A percentile compares a stretch with the other conserved stretches of the same genome.
These are phyloP conservation scores for Uloborus plumipes DNA, from an alignment of 2,888 invertebrate genomes.

Conservation along the genomic window DNA sequence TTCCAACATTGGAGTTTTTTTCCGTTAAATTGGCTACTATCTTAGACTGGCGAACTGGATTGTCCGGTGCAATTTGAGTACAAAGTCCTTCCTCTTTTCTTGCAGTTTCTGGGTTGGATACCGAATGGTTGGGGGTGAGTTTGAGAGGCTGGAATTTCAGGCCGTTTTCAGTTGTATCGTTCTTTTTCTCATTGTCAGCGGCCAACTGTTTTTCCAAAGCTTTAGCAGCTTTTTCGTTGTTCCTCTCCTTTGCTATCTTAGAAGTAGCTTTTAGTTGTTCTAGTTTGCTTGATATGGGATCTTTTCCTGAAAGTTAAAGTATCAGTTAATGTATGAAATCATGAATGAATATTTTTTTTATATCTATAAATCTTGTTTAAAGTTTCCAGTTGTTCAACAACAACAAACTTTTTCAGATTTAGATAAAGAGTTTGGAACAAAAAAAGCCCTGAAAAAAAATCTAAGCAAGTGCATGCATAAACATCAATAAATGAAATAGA, in stretches of 20 bases:
- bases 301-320: constrained; percentile 41
- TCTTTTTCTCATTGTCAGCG: constrained; percentile 11
- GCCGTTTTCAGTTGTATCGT: constrained; percentile 7
- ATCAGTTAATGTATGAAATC: not conserved
- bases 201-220: constrained; percentile 21
- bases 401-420: no score
- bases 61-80: constrained; percentile 59
- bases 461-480: no score
- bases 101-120: constrained; percentile 18
- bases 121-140: not conserved
- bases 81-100: constrained; percentile 24
- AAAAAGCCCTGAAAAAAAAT: no score
- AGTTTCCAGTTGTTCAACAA: no score
- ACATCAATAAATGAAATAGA: no score
- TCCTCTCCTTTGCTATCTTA: constrained; percentile 56
- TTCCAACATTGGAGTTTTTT: constrained; percentile 42
- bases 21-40: constrained; percentile 55
- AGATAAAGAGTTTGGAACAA: no score
- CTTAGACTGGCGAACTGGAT: constrained; percentile 66
- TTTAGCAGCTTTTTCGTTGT: constrained; percentile 40
- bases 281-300: constrained; percentile 53
- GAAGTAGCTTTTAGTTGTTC: constrained; percentile 55
- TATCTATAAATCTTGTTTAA: no score
- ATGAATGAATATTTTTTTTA: not conserved
- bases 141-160: constrained; percentile 46